Evolutionary conservation across 1,140 invertebrate species (phyloP).

Genomic region (Harpegnathos saltator): DNA sequence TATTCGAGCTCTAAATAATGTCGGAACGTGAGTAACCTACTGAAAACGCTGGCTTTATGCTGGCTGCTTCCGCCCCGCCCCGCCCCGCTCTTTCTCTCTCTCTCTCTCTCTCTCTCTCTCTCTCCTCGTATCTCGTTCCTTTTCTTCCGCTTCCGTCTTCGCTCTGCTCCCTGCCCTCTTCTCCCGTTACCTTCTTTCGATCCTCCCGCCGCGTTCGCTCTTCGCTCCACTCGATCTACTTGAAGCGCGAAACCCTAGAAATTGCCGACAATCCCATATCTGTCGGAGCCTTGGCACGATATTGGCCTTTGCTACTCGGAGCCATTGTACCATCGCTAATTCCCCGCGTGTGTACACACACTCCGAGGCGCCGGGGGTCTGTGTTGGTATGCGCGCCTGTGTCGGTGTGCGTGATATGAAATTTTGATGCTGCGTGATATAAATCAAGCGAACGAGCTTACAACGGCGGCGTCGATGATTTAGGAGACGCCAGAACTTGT

Average conservation of each 20-base stretch:
- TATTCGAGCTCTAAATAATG: slow-evolving; percentile 74
- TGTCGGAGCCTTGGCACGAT: slow-evolving; percentile 44
- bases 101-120: too few species aligned
- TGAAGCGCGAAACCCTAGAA: slow-evolving; percentile 59
- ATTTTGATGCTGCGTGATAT: slow-evolving; percentile 45
- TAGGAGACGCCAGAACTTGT: slow-evolving; percentile 33
- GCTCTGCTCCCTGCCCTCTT: not conserved
- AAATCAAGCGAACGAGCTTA: slow-evolving; percentile 38
- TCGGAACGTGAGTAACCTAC: slow-evolving; percentile 74
- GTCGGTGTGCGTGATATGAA: slow-evolving; percentile 14
- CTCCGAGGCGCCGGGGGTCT: not conserved
- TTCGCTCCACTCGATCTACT: slow-evolving; percentile 53
- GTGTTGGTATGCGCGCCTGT: not conserved
- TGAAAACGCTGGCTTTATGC: slow-evolving; percentile 62
- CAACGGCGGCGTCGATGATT: slow-evolving; percentile 29
- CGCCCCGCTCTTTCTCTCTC: not conserved
- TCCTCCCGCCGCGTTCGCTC: slow-evolving; percentile 18
- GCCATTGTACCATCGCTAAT: slow-evolving; percentile 54
- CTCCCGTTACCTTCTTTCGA: slow-evolving; percentile 17
- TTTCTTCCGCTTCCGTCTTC: slow-evolving; percentile 22
- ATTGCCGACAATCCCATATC: slow-evolving; percentile 72
- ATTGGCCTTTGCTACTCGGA: slow-evolving; percentile 48
- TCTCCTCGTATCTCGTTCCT: slow-evolving; percentile 2
- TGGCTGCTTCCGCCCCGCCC: not conserved
- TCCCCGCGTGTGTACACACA: slow-evolving; percentile 26